Conservation (phyloP, 1,140 invertebrate species). For the Drosophila pallidifrons region DNA sequence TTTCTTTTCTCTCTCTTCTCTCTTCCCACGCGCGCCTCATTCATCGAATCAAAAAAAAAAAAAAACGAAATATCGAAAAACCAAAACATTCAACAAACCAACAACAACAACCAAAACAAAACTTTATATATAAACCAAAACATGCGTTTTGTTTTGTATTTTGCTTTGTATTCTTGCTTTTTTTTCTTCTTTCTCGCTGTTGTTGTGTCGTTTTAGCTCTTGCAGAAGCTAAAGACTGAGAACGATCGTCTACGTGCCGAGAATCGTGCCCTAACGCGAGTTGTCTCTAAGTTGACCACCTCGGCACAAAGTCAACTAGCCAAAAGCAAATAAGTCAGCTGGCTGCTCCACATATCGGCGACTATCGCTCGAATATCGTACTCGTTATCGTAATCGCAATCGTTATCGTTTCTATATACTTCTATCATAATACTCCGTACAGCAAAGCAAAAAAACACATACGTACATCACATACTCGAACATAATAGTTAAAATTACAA, state of each 20-base stretch:
- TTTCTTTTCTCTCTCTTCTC: constrained; percentile 73
- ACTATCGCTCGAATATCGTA: constrained; percentile 37
- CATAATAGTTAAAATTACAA: constrained; percentile 15
- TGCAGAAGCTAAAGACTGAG: constrained; percentile 98
- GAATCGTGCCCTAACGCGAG: constrained; percentile 97
- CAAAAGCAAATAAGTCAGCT: constrained; percentile 72
- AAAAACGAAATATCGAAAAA: constrained; percentile 33
- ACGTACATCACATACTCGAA: constrained; percentile 20
- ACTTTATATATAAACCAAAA: constrained; percentile 17
- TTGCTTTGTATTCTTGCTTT: constrained; percentile 40
- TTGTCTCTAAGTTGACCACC: constrained; percentile 98
- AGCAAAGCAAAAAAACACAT: constrained; percentile 10
- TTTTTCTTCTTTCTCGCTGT: constrained; percentile 45
- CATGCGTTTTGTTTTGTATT: constrained; percentile 52
- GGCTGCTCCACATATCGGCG: constrained; percentile 11
- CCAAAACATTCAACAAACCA: constrained; percentile 47
- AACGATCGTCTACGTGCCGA: constrained; percentile 98
- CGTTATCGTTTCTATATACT: constrained; percentile 25
- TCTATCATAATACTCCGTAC: constrained; percentile 12
- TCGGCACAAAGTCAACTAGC: constrained; percentile 87
- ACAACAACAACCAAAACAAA: constrained; percentile 12
- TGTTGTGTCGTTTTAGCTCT: constrained; percentile 91
- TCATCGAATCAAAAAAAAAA: constrained; percentile 52
- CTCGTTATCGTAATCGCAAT: constrained; percentile 28
- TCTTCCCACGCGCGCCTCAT: constrained; percentile 78